Base-by-base conservation (phyloP, 2,113 vertebrate genomes). In the Oryzias curvinotus region DNA sequence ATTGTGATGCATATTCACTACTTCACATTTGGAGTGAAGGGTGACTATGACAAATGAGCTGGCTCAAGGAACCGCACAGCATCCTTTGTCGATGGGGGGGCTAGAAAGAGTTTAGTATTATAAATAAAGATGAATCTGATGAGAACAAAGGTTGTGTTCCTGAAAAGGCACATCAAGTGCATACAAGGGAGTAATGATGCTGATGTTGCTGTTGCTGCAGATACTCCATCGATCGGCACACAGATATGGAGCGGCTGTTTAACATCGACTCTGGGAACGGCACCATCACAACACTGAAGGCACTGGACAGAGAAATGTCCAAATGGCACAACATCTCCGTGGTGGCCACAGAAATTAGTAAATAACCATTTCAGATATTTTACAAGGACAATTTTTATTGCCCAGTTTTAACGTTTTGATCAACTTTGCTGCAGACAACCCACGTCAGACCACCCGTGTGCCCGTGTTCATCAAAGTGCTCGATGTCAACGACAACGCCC, bases 251-350 rank as follows among this genome's bases (percentile, higher is more conserved):
- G 71, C 89, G 93, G 71, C 88, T 96, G 82, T 99, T 99, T 84
- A 95, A 91, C 85, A 93, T 98, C 14, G 89, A 96, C 60, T 93
- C 95, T 49, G 93, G 91, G 74, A 99, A 98, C 41, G 97, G 97
- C 17, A 98, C 96, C 15, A 93, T 99, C 85, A 96, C 95, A 48
- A 93, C 95, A 1, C 82, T 95, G 65, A 97, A 97, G 69, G 53
- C 92, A 0, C 93, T 99, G 78, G 97, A 99, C 73, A 91, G 97
- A 54, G 97, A 99, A 84, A 93, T 93, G 61, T 94, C 89, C 56
- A 93, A 95, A 23, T 99, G 97, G 97, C 95, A 98, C 82, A 99
- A 99, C 57, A 95, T 99, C 70, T 96, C 96, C 0, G 76, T 99
- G 54, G 93, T 95, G 81, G 96, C 97, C 46, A 94, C 94, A 16